Conservation (phyloP, 2,888 invertebrate species). For the Spilarctia lutea region DNA sequence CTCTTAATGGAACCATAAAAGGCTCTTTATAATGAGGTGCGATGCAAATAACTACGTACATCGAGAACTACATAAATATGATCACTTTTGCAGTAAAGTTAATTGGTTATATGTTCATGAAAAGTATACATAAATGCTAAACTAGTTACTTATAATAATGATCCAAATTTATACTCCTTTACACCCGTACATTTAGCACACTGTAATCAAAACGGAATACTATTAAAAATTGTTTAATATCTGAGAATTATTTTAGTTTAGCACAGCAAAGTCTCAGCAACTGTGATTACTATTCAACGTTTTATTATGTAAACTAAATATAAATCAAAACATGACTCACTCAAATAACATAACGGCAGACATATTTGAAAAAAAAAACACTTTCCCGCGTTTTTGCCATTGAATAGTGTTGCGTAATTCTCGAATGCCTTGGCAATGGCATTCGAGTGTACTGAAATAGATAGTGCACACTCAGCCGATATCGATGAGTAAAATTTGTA, state of each 20-base stretch:
- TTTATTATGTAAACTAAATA: slow-evolving; percentile 32
- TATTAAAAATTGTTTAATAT: slow-evolving; percentile 28
- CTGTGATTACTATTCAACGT: slow-evolving; percentile 16
- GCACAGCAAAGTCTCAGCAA: slow-evolving; percentile 8
- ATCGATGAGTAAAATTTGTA: slow-evolving; percentile 32
- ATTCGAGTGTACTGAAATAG: slow-evolving; percentile 70
- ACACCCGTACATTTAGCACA: background rate
- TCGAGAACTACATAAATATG: background rate
- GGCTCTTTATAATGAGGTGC: background rate
- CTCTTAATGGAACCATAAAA: background rate
- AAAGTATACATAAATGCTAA: background rate
- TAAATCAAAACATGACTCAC: slow-evolving; percentile 61
- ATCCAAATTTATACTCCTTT: background rate
- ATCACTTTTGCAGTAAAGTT: background rate
- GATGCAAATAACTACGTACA: background rate
- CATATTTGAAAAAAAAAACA: slow-evolving; percentile 35
- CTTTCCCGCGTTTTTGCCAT: slow-evolving; percentile 40
- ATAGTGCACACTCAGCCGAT: slow-evolving; percentile 54
- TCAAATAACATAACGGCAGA: slow-evolving; percentile 47
- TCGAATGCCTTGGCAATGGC: slow-evolving; percentile 77
- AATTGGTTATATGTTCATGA: background rate
- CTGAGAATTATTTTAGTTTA: slow-evolving; percentile 8
- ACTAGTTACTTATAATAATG: background rate
- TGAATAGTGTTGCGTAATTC: slow-evolving; percentile 39
- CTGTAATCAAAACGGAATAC: slow-evolving; percentile 5